Conservation (phyloP, 1,140 invertebrate genomes). For the Drosophila pachea region DNA sequence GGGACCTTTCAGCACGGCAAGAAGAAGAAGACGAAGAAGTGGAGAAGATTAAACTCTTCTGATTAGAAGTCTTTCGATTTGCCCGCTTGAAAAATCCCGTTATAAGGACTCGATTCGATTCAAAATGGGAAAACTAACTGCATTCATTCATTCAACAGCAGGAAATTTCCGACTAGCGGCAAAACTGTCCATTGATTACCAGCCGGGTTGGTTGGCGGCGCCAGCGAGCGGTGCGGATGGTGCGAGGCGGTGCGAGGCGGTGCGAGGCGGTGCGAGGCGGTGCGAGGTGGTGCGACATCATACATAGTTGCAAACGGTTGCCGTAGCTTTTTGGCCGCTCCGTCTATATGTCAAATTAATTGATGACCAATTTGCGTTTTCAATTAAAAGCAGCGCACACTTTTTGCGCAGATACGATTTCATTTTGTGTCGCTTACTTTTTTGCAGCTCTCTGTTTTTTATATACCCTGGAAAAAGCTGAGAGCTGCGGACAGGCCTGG, state of each 20-base stretch:
- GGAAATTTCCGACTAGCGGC: slow-evolving; percentile 2
- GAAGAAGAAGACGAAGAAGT: too few relatives aligned
- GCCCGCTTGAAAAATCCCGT: too few relatives aligned
- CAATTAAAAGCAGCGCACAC: slow-evolving; percentile 73
- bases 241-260: not conserved
- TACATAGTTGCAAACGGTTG: slow-evolving; percentile 36
- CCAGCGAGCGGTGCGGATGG: not conserved
- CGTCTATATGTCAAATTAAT: slow-evolving; percentile 72
- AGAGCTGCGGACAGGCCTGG: not conserved
- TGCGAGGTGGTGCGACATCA: slow-evolving; percentile 3
- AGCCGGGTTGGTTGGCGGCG: not conserved
- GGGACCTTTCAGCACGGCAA: too few relatives aligned
- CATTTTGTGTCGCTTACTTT: slow-evolving; percentile 32
- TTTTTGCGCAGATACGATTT: slow-evolving; percentile 56
- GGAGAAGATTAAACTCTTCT: too few relatives aligned
- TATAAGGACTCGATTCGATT: not conserved
- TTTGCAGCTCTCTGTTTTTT: not conserved
- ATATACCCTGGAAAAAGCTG: not conserved
- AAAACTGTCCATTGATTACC: slow-evolving; percentile 3
- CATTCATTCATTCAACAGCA: not conserved
- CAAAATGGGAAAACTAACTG: slow-evolving; percentile 1
- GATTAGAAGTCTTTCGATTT: too few relatives aligned
- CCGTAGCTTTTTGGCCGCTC: slow-evolving; percentile 35
- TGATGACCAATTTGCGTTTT: slow-evolving; percentile 77
- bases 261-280: not conserved